These are phyloP conservation scores for Aphaenogaster ashmeadi DNA, from an alignment of 1,140 invertebrate genomes.

Conservation along the genomic window DNA sequence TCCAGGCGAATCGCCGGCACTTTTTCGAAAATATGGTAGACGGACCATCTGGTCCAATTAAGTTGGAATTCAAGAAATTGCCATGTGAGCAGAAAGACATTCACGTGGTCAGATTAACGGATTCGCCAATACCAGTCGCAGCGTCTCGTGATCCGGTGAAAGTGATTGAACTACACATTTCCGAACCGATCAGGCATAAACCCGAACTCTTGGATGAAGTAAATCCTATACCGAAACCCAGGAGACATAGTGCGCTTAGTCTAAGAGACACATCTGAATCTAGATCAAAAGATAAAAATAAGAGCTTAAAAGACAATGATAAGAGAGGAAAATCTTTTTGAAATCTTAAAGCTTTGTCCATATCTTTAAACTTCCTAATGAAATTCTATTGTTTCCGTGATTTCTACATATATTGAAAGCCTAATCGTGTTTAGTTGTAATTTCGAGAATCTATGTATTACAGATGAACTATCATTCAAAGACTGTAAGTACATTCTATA, in stretches of 20 bases:
- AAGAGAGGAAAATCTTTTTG: slow-evolving; percentile 74
- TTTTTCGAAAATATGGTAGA: slow-evolving; percentile 82
- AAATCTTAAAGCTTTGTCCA: slow-evolving; percentile 33
- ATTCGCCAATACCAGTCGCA: slow-evolving; percentile 69
- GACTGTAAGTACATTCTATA: slow-evolving; percentile 26
- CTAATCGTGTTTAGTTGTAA: slow-evolving; percentile 13
- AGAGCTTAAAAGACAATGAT: neutral
- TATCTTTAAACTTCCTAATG: neutral
- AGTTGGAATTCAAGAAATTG: slow-evolving; percentile 81
- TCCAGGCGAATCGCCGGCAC: slow-evolving; percentile 79
- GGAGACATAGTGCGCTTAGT: slow-evolving; percentile 80
- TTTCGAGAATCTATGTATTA: neutral
- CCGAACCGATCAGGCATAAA: slow-evolving; percentile 81
- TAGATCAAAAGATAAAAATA: neutral
- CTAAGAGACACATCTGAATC: slow-evolving; percentile 62
- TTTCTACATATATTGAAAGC: neutral
- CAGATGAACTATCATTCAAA: neutral
- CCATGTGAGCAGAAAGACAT: slow-evolving; percentile 82
- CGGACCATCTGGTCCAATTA: slow-evolving; percentile 75
- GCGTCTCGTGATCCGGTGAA: slow-evolving; percentile 78
- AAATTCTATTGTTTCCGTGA: slow-evolving; percentile 14
- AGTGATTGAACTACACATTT: slow-evolving; percentile 84
- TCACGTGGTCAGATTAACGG: slow-evolving; percentile 79
- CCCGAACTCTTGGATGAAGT: slow-evolving; percentile 75
- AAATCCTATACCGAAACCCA: slow-evolving; percentile 80